These are phyloP conservation scores for Nanger granti DNA, from an alignment of 2,113 vertebrate species.

Conservation along the genomic window DNA sequence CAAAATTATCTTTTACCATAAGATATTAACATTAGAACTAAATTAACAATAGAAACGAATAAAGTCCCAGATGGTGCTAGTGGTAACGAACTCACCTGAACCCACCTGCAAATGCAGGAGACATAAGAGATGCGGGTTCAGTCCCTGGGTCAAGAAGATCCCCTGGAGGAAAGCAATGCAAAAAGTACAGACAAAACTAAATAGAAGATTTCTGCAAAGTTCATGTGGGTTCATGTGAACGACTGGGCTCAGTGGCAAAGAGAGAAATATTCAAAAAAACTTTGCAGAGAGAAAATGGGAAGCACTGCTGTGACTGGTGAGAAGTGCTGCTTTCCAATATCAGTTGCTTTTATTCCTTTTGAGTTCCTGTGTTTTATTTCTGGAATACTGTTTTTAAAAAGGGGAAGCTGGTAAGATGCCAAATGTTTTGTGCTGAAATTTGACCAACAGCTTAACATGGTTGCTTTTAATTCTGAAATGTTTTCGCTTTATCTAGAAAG, in stretches of 20 bases:
- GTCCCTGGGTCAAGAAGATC: neutral
- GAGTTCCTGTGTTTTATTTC: conserved; percentile 3
- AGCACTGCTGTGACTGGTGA: neutral
- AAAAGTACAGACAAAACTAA: conserved; percentile 18
- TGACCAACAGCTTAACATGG: neutral
- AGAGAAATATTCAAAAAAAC: neutral
- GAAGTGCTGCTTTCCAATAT: neutral
- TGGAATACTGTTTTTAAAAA: neutral
- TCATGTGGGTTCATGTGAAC: neutral
- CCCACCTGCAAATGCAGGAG: neutral
- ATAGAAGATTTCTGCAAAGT: neutral
- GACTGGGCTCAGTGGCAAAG: neutral
- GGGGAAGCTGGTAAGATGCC: neutral
- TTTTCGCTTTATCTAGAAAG: conserved; percentile 35
- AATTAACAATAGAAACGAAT: neutral
- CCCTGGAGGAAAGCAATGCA: neutral
- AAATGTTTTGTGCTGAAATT: conserved; percentile 5
- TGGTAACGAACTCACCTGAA: neutral
- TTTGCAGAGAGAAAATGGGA: neutral
- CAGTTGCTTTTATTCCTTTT: neutral
- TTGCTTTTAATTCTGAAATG: conserved; percentile 40
- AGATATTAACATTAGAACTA: neutral
- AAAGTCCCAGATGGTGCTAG: neutral
- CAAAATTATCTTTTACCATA: neutral
- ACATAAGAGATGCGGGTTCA: neutral